Conservation (phyloP, 2,797 vertebrate species). For the Sebastes cheni region DNA sequence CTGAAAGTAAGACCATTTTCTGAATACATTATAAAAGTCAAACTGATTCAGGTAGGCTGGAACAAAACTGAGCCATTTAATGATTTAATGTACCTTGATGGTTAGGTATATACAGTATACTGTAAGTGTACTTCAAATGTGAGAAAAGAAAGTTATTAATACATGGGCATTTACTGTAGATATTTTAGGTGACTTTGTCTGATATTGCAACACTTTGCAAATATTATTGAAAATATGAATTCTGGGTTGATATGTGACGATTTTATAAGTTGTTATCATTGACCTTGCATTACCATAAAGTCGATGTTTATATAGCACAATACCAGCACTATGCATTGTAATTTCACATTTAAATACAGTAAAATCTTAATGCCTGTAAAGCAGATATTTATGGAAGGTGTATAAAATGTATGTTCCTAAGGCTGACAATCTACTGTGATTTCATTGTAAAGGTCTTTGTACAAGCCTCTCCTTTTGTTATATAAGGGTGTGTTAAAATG, state of each 20-base stretch:
- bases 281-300: not conserved
- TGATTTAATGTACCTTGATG: not conserved
- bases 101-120: not conserved
- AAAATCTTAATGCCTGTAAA: not conserved
- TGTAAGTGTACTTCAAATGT: not conserved
- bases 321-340: not conserved
- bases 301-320: not conserved
- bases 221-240: not conserved
- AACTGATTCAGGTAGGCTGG: too few species aligned
- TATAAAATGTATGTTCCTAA: not conserved
- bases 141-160: not conserved
- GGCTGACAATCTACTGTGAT: not conserved
- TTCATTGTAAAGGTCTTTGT: not conserved
- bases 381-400: not conserved
- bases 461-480: not conserved
- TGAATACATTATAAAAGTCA: too few species aligned
- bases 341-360: not conserved
- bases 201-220: not conserved
- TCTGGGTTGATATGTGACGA: not conserved
- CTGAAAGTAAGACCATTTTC: too few species aligned
- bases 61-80: constrained; percentile 13
- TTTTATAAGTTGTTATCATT: not conserved
- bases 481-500: not conserved
- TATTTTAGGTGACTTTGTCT: not conserved
- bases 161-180: not conserved